Base-by-base conservation (phyloP, 2,888 invertebrate genomes). In the Monopis laevigella region DNA sequence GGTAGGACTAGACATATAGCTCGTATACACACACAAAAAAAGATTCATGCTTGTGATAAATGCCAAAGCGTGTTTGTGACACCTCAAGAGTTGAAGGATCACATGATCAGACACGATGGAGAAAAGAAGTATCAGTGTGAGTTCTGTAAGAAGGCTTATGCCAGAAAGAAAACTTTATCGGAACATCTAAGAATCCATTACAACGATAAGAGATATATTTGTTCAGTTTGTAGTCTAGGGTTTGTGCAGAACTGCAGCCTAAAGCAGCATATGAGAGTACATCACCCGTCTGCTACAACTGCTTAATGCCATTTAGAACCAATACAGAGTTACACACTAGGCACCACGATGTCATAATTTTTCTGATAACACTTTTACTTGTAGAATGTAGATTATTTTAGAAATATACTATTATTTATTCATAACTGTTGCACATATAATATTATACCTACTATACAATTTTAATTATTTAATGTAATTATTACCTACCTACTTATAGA, bases 231-330 rank as follows among this genome's bases (percentile, higher is more conserved):
- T 40, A 71, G 75, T 0, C 65, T 70, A 3, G 56, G 68, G 0
- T 83, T 83, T 41, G 73, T 80, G 0, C 82, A 81, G 46, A 72
- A 72, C 2, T 65, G 77, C 2, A 77, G 77, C 40, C 52, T 82
- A 29, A 72, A 70, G 30, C 62, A 67, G 11, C 83, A 83, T 47
- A 62, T 78, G 53, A 73, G 67, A 29, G 63, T 72, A 0, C 82
- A 82, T 55, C 64, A 64, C 46, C 45, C 51, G 0, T 58, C 29
- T 29, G 5, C n/a, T n/a, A n/a, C n/a, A n/a, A n/a, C n/a, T n/a
- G n/a, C n/a, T n/a, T n/a, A n/a, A n/a, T n/a, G n/a, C n/a, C n/a
- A n/a, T n/a, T n/a, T n/a, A n/a, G n/a, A n/a, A n/a, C n/a, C n/a
- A n/a, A n/a, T n/a, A n/a, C n/a, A n/a, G n/a, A n/a, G n/a, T n/a